Evolutionary conservation across 2,797 vertebrate species (phyloP), one percentile per base, ranked within the genome.

Genomic region (Eulemur mongoz): DNA sequence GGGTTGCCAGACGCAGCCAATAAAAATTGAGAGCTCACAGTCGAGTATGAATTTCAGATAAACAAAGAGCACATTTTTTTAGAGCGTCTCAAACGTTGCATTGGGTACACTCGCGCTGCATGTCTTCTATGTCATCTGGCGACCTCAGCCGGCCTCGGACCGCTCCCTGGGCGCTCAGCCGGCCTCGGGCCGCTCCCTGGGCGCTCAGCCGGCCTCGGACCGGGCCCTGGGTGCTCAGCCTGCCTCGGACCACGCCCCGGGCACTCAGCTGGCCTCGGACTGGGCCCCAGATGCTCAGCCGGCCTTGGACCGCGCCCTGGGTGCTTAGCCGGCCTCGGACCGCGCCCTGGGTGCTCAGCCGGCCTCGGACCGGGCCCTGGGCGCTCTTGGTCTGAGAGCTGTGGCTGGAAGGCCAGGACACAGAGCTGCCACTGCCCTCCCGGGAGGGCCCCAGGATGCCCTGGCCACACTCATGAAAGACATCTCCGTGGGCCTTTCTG

Each of bases 41-140:
- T 22, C n/a, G 65, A 45, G 45, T 81, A 4, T 30, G 61, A 87
- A 87, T 89, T 72, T 84, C 20, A 80, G 80, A 75, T 89, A 81
- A 81, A 92, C 13, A 7, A 18, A 22, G 83, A 67, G 30, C 11
- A 45, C 2, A 20, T 25, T 27, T 94, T 94, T 35, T 67, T 2
- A 22, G 25, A 38, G 7, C 32, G 27, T 54, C 70, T 48, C 0
- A 38, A 91, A 50, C 32, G 48, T 4, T 8, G 32, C 54, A 22
- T 1, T 0, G 5, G n/a, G n/a, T 20, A 1, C 7, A 15, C 59
- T 23, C 10, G 7, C 0, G 15, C 35, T 1, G 7, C 18, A 17
- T 13, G 18, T 30, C 15, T 63, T 13, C 48, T 2, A 0, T 81
- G 69, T 91, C 65, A n/a, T 48, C 54, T 80, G 91, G 63, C 43